phyloP scores from a whole-genome alignment of 1,140 invertebrate species.

The Euglossa dilemma region DNA sequence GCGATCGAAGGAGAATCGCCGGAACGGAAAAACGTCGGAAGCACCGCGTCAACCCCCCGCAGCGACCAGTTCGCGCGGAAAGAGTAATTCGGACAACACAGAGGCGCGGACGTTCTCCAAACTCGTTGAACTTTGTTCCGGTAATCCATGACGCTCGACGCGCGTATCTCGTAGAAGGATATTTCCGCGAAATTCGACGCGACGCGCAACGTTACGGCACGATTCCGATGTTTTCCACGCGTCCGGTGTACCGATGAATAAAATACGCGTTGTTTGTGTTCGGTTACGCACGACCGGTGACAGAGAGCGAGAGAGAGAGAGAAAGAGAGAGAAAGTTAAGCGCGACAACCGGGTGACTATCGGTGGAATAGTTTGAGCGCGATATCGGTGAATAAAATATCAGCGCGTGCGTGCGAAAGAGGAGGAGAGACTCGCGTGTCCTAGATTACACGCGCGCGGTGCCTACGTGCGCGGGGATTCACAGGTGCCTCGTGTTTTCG shows the following conservation, averaged over 20 bases:
- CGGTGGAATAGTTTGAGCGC: conserved; percentile 76
- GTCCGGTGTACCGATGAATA: conserved; percentile 30
- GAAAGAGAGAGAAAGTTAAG: conserved; percentile 11
- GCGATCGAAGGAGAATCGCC: too few species aligned
- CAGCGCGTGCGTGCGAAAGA: conserved; percentile 53
- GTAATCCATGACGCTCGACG: background rate
- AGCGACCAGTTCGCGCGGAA: too few species aligned
- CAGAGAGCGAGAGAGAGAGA: background rate
- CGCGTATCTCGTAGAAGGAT: background rate
- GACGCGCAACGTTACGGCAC: background rate
- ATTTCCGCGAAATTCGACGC: background rate
- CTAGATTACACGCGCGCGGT: conserved; percentile 6
- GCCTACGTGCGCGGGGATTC: conserved; percentile 20
- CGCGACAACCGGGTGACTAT: conserved; percentile 53
- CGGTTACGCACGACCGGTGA: conserved; percentile 1
- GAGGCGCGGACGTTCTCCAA: too few species aligned
- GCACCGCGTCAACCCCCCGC: too few species aligned
- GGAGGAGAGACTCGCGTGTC: conserved; percentile 8
- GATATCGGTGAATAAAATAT: conserved; percentile 78
- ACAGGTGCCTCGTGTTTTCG: conserved; percentile 63
- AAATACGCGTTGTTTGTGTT: conserved; percentile 33
- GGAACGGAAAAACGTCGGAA: too few species aligned
- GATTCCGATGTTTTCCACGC: conserved; percentile 15
- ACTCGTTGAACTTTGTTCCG: too few species aligned
- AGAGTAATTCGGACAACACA: too few species aligned